Evolutionary conservation across 2,888 invertebrate species (phyloP).

Genomic region (Silvanus unidentatus): DNA sequence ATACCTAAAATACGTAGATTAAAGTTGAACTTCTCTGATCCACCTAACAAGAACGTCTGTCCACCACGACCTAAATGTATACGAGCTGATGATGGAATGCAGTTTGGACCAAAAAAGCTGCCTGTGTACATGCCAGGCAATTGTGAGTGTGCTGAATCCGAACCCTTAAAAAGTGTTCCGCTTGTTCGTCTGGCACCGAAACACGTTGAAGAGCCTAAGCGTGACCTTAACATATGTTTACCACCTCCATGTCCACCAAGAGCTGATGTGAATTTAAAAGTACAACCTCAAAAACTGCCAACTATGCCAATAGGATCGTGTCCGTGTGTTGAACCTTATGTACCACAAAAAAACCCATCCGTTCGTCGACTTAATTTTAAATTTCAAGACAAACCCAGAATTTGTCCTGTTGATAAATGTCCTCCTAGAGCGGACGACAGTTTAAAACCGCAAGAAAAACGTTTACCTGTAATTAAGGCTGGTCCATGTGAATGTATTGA

Average conservation of each 20-base stretch:
- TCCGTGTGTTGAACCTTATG: constrained; percentile 20
- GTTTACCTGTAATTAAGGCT: constrained; percentile 7
- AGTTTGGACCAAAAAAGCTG: constrained; percentile 15
- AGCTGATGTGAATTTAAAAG: constrained; percentile 19
- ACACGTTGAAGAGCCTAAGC: neutral
- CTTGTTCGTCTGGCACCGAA: neutral
- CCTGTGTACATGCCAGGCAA: constrained; percentile 22
- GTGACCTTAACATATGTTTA: no score
- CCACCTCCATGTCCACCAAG: constrained; percentile 13
- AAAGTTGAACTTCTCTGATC: constrained; percentile 20
- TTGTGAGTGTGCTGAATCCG: constrained; percentile 27
- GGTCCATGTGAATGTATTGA: constrained; percentile 9
- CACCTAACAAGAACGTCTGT: constrained; percentile 14
- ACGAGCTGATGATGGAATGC: constrained; percentile 20
- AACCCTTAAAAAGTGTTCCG: constrained; percentile 20
- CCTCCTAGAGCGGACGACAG: constrained; percentile 20
- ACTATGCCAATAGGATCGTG: constrained; percentile 13
- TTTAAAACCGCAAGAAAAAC: constrained; percentile 7
- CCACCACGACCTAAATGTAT: constrained; percentile 6
- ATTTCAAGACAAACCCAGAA: neutral
- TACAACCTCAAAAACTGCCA: constrained; percentile 21
- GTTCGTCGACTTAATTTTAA: neutral
- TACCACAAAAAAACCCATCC: constrained; percentile 9
- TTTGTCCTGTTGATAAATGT: neutral
- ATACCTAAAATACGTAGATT: constrained; percentile 20